Percentiles rank a stretch among this genome's conserved stretches.
These are phyloP conservation scores for Stegostoma tigrinum DNA, from an alignment of 2,113 vertebrate species.

Conservation along the genomic window DNA sequence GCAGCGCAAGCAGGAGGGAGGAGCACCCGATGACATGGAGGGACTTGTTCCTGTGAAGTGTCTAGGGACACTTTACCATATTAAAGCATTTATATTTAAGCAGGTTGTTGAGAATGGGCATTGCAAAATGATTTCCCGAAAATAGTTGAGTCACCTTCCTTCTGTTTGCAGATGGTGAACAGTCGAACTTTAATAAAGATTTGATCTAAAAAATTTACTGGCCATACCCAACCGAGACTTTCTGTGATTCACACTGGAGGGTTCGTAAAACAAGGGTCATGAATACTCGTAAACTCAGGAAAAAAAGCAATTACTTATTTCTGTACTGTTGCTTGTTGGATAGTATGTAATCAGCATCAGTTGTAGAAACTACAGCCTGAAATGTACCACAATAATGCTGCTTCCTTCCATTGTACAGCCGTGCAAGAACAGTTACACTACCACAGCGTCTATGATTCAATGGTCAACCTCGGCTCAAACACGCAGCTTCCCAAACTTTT, in stretches of 20 bases:
- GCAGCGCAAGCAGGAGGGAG: neutral
- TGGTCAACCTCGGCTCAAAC: neutral
- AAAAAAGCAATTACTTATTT: neutral
- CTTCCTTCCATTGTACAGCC: neutral
- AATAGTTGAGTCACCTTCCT: neutral
- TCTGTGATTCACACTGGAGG: neutral
- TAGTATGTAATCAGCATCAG: neutral
- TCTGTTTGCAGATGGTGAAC: neutral
- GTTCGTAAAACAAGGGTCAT: neutral
- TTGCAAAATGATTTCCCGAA: neutral
- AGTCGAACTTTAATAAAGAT: neutral
- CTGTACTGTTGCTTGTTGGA: neutral
- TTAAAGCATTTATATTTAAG: neutral
- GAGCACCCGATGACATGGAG: neutral
- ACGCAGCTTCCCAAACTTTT: neutral
- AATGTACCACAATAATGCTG: neutral
- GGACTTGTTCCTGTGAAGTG: neutral
- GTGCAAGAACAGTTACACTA: neutral
- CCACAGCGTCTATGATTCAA: too few species aligned
- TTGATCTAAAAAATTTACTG: neutral
- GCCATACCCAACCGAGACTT: neutral
- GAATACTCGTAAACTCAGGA: neutral
- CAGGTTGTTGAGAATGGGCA: neutral
- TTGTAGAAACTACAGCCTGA: neutral
- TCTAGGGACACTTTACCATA: neutral